Base-by-base conservation (phyloP, 2,888 invertebrate species). In the Cactoblastis cactorum region DNA sequence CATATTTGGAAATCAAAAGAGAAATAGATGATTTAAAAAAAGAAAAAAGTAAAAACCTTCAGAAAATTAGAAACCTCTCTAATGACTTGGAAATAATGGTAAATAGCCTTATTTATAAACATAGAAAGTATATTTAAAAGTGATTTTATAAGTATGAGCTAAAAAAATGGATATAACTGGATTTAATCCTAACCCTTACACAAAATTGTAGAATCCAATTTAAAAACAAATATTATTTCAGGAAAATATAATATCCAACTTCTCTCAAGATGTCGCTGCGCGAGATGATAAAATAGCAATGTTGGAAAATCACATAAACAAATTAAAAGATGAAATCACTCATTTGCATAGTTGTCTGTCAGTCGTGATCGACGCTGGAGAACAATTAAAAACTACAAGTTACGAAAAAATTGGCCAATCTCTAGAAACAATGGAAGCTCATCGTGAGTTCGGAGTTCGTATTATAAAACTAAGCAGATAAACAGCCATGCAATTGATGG, bases 301-400 rank as follows among this genome's bases (percentile, higher is more conserved):
- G 49, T 72, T 87, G 61, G 75, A 89, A 67, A 88, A 86, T 61
- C 74, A 88, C 47, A 82, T 86, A 1, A 89, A 87, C 63, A 56
- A 71, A 48, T 59, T 89, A 43, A 72, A 83, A 69, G 76, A 79
- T 49, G 88, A 89, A 77, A 71, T 88, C 8, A 67, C 56, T 56
- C 62, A 54, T 49, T 59, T 88, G 32, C 85, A 87, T 18, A 45
- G 45, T 1, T 69, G 64, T 56, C 68, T 88, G 49, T 65, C 58
- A 8, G 61, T 70, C 52, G 74, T 73, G 1, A 62, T 86, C 17
- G 68, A 76, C 33, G 67, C 76, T 46, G 77, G 86, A 34, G 80
- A 86, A 67, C 61, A 81, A 61, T 70, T 85, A 14, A 74, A 67
- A 56, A 69, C 73, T 35, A 66, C 66, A 19, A 79, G 76, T 46